A percentile compares a stretch with the other conserved stretches of the same genome.
phyloP scores from a whole-genome alignment of 64 coral and sea anemone genomes.

The Porites australiensis region DNA sequence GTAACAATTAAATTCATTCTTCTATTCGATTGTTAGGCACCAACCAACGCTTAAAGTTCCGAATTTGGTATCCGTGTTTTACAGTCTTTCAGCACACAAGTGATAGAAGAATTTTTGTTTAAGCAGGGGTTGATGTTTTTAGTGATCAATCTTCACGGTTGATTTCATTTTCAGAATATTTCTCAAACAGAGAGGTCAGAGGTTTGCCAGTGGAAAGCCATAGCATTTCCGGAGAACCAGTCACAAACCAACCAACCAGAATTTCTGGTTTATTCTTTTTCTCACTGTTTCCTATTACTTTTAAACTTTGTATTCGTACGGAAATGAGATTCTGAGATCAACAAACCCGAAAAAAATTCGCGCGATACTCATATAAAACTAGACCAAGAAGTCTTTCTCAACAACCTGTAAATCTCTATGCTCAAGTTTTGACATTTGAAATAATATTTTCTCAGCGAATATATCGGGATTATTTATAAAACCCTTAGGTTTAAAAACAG shows the following conservation, averaged over 20 bases:
- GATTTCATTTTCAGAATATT: conserved; percentile 29
- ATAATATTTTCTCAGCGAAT: conserved; percentile 27
- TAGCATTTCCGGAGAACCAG: neutral
- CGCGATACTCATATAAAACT: neutral
- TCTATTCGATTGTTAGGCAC: neutral
- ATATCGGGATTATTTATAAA: neutral
- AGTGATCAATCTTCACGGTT: conserved; percentile 18
- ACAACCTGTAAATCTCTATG: neutral
- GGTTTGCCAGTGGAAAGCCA: neutral
- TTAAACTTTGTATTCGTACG: neutral
- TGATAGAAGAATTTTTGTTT: neutral
- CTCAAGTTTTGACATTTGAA: neutral
- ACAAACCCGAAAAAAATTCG: neutral
- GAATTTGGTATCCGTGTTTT: neutral
- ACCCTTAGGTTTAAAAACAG: neutral
- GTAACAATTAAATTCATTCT: neutral
- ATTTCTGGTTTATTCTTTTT: neutral
- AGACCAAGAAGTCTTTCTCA: neutral
- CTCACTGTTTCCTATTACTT: neutral
- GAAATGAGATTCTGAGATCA: neutral
- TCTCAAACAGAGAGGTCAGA: neutral
- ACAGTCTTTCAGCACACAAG: neutral
- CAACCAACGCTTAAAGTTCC: neutral
- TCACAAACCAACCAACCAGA: neutral
- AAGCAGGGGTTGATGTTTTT: neutral